Evolutionary conservation across 2,797 vertebrate genomes (phyloP).

Genomic region (Danio choprae): DNA sequence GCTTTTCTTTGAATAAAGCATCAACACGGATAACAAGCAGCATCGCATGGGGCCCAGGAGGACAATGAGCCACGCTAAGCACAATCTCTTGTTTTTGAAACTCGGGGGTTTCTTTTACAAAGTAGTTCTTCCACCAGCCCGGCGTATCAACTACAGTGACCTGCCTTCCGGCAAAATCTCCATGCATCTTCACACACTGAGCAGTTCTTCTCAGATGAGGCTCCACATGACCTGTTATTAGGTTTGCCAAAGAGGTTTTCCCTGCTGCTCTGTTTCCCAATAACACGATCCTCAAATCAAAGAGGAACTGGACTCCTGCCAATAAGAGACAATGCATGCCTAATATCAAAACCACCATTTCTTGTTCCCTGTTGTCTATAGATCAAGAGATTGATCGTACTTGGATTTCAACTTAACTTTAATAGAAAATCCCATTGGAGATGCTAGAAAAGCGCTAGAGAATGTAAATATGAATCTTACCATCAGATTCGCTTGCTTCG

Average conservation of each 20-base stretch:
- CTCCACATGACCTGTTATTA: constrained; percentile 57
- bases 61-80: constrained; percentile 57
- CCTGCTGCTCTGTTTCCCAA: constrained; percentile 70
- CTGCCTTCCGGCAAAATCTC: constrained; percentile 44
- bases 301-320: constrained; percentile 47
- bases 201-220: constrained; percentile 52
- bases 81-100: constrained; percentile 62
- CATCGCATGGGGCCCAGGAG: constrained; percentile 58
- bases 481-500: constrained; percentile 48
- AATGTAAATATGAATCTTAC: background rate
- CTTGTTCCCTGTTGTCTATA: constrained; percentile 11
- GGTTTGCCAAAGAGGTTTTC: constrained; percentile 69
- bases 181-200: constrained; percentile 55
- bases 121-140: constrained; percentile 71
- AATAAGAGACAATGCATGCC: constrained; percentile 25
- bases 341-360: constrained; percentile 27
- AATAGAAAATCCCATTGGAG: background rate
- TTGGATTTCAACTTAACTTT: background rate
- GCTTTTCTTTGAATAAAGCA: constrained; percentile 64
- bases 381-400: background rate
- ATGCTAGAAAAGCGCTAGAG: background rate
- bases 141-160: constrained; percentile 69
- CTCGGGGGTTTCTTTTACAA: constrained; percentile 63
- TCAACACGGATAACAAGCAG: constrained; percentile 68
- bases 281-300: constrained; percentile 63